phyloP scores from a whole-genome alignment of 2,797 vertebrate species.

The Martes flavigula region DNA sequence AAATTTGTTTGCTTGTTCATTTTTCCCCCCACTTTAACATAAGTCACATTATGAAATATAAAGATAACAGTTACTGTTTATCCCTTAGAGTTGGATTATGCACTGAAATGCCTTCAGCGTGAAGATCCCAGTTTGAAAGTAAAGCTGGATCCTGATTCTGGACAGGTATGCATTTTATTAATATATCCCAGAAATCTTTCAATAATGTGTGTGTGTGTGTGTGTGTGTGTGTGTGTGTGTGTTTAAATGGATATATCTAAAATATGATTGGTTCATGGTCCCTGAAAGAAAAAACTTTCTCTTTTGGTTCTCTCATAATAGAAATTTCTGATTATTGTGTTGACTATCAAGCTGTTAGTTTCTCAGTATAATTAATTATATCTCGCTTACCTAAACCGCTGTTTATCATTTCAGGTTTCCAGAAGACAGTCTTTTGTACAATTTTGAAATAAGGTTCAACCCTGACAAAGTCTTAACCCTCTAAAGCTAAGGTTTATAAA shows the following conservation, averaged over 20 bases:
- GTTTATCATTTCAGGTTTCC: not conserved
- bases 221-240: not conserved
- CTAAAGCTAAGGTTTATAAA: not conserved
- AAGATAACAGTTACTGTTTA: conserved; percentile 47
- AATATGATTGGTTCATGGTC: not conserved
- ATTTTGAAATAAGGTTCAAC: conserved; percentile 14
- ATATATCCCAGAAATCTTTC: not conserved
- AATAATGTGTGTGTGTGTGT: not conserved
- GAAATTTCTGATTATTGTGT: not conserved
- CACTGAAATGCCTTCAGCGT: conserved; percentile 93
- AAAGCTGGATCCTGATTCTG: conserved; percentile 93
- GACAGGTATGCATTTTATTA: conserved; percentile 88
- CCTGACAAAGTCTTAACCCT: not conserved
- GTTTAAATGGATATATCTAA: not conserved
- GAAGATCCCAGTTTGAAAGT: conserved; percentile 99
- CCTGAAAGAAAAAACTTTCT: not conserved
- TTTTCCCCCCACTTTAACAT: not conserved
- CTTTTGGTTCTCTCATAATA: conserved; percentile 5
- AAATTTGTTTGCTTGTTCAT: not conserved
- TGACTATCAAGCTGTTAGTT: conserved; percentile 27
- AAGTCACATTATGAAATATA: not conserved
- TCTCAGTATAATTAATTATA: conserved; percentile 2
- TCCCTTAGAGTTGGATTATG: conserved; percentile 92
- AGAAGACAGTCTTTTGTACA: not conserved
- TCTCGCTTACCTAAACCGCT: not conserved